Percentiles rank a stretch among this genome's conserved stretches.
Evolutionary conservation across 2,113 vertebrate species (phyloP).

Genomic region (Clarias macrocephalus): DNA sequence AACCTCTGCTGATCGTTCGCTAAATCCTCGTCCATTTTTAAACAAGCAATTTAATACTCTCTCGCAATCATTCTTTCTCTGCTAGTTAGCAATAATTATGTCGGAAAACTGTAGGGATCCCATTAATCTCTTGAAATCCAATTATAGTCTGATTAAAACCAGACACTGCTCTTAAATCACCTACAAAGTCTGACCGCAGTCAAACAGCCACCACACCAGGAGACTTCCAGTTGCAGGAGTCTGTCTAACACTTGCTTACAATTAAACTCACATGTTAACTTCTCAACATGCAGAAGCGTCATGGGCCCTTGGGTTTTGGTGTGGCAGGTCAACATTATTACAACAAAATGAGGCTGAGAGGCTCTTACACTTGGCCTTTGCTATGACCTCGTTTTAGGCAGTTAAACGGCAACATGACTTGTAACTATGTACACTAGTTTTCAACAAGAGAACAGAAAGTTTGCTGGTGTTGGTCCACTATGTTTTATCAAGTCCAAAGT

Average conservation of each 20-base stretch:
- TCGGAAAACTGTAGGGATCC: conserved; percentile 9
- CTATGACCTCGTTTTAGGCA: neutral
- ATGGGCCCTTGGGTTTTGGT: neutral
- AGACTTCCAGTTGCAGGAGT: conserved; percentile 60
- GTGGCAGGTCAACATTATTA: neutral
- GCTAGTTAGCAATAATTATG: conserved; percentile 16
- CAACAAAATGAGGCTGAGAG: neutral
- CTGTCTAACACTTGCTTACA: conserved; percentile 2
- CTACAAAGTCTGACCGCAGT: conserved; percentile 62
- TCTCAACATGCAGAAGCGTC: neutral
- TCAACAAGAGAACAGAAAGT: neutral
- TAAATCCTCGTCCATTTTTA: conserved; percentile 12
- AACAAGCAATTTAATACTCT: neutral
- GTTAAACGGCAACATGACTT: neutral
- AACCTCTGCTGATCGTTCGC: neutral
- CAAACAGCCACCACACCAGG: conserved; percentile 1
- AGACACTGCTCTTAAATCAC: conserved; percentile 48
- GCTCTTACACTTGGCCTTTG: neutral
- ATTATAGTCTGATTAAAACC: conserved; percentile 21
- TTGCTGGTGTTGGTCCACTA: neutral
- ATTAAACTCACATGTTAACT: conserved; percentile 8
- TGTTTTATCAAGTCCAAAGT: no score
- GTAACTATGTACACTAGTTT: neutral
- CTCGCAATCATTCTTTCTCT: conserved; percentile 9
- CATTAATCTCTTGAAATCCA: conserved; percentile 21